Base-by-base conservation (phyloP, 2,888 invertebrate genomes). In the Drosophila paracracens region DNA sequence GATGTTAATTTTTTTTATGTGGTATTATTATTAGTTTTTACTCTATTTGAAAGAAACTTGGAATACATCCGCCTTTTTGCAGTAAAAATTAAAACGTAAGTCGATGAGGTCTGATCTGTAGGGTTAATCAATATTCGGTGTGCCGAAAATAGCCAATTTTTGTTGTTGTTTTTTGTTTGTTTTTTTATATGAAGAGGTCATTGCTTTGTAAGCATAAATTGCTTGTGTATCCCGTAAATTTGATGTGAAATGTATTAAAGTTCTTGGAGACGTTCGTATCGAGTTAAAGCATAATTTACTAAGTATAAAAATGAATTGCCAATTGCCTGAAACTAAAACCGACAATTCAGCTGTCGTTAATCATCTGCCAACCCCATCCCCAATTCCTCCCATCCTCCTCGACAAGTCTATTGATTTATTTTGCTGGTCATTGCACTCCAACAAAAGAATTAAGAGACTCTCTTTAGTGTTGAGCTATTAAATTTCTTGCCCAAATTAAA, bases 331-430 rank as follows among this genome's bases (percentile, higher is more conserved):
- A 46, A 46, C 16, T 25, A 46, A 46, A 25, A 16, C 21, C 46
- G 46, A 4, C 46, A 25, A 46, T 25, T 46, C 46, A 25, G 46
- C 25, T 46, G 46, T 46, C 46, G 46, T 25, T 46, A 65, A 61
- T 71, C 71, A 76, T 62, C 40, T 59, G 66, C 18, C 18, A 29
- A 5, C 18, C 10, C 13, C 29, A n/a, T 25, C 1, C 27, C 27
- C 27, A 33, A 33, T 33, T 31, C 38, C 27, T 10, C 40, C 35
- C 11, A 8, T 13, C 6, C 31, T 21, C 10, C 21, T 21, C 35
- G n/a, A 16, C 8, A 50, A 61, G 56, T 38, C 46, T 72, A 76
- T 76, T 62, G 75, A 76, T 76, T 76, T 57, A 67, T 76, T 69
- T 59, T 27, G 50, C 58, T 62, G 74, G 74, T 74, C 74, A 74